Base-by-base conservation (phyloP, 2,888 invertebrate species). In the Chaetogeoica ovagalla region DNA sequence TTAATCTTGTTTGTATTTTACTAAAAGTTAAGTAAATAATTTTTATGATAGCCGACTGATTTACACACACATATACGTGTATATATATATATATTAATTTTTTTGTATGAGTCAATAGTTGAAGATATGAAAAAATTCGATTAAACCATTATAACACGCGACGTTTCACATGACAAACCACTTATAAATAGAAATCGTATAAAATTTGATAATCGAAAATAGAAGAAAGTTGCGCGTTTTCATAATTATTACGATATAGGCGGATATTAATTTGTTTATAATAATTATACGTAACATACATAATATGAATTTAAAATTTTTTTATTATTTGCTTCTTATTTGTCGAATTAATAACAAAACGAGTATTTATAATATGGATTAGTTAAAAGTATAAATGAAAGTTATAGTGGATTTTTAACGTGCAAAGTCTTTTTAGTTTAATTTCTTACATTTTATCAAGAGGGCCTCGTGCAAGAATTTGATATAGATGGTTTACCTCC, bases 401-500 rank as follows among this genome's bases (percentile, higher is more conserved):
- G 19, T 19, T 48, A 2, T 48, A 11, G 8, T 19, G 19, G 19
- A 19, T 55, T 55, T 55, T 55, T 19, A 55, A 19, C 19, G 8
- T 55, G 19, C 6, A 55, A 55, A 19, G 17, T 17, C 52, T 43
- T 48, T 60, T 72, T 43, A 9, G 30, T 48, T 17, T 60, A 43
- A 19, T n/a, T 73, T 62, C 48, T 48, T 48, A 48, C 48, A 48
- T 68, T n/a, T 68, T 76, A 0, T 66, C 15, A 59, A 48, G 30
- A 60, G n/a, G 8, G 23, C 48, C 59, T 68, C 43, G n/a, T 59
- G 30, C n/a, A 17, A 43, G 48, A 68, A 17, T 55, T 30, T 1
- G 30, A 69, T 30, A 55, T 68, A 11, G 11, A 55, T 63, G 48
- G 48, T 82, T 82, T 82, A 85, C 85, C 84, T 82, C 83, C 83